These are phyloP conservation scores for Chitala chitala DNA, from an alignment of 2,113 vertebrate species.

Conservation along the genomic window DNA sequence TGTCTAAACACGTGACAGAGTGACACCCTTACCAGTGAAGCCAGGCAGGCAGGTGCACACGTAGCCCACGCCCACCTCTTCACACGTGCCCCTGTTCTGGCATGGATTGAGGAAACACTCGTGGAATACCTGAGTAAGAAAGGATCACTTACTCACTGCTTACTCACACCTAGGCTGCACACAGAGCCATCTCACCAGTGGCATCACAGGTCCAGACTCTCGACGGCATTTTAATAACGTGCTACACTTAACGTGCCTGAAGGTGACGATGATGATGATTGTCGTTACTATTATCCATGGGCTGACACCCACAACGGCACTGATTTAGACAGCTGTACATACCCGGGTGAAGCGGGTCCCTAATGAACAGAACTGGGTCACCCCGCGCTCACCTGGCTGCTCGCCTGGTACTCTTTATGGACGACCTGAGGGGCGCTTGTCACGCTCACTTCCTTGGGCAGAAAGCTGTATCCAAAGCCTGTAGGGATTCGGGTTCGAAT, in stretches of 20 bases:
- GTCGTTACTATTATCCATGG: no score
- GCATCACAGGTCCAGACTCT: no score
- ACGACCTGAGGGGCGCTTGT: constrained; percentile 70
- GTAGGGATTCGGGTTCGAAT: constrained; percentile 14
- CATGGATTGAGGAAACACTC: constrained; percentile 94
- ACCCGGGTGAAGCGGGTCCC: no score
- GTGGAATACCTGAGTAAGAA: constrained; percentile 77
- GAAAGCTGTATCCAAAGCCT: constrained; percentile 93
- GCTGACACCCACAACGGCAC: background rate
- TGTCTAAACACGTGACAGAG: no score
- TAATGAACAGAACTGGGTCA: no score
- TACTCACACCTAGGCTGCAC: background rate
- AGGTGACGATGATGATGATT: no score
- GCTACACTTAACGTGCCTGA: no score
- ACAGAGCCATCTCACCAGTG: no score
- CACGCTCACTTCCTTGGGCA: constrained; percentile 86
- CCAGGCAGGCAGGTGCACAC: constrained; percentile 75
- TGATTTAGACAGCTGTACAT: no score
- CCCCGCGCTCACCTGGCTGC: constrained; percentile 84
- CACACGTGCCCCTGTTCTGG: constrained; percentile 86
- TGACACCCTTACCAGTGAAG: constrained; percentile 71
- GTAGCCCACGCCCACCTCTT: constrained; percentile 86
- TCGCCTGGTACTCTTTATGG: constrained; percentile 76
- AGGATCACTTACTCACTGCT: background rate
- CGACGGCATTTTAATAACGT: no score